These are phyloP conservation scores for Cheilosia vernalis DNA, from an alignment of 2,888 invertebrate genomes.

Conservation along the genomic window DNA sequence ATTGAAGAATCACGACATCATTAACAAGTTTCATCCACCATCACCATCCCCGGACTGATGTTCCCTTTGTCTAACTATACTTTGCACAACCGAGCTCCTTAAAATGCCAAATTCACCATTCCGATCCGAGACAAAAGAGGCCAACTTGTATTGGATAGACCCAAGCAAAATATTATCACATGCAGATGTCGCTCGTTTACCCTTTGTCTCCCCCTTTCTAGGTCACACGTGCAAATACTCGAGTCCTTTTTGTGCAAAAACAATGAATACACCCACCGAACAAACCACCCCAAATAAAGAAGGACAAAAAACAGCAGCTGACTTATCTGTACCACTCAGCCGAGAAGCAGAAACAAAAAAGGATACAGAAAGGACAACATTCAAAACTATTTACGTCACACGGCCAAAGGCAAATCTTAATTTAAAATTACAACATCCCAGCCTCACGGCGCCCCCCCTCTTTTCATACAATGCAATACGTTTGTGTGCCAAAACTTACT, in stretches of 20 bases:
- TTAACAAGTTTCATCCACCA: constrained; percentile 59
- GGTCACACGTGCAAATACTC: constrained; percentile 69
- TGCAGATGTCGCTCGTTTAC: constrained; percentile 71
- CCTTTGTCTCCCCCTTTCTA: constrained; percentile 67
- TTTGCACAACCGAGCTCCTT: constrained; percentile 19
- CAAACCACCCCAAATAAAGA: constrained; percentile 25
- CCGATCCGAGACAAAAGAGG: constrained; percentile 15
- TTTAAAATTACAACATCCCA: constrained; percentile 35
- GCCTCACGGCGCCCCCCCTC: background rate
- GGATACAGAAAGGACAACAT: constrained; percentile 60
- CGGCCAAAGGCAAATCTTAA: constrained; percentile 42
- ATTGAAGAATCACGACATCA: constrained; percentile 67
- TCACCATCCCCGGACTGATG: background rate
- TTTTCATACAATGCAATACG: constrained; percentile 25
- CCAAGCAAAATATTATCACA: constrained; percentile 62
- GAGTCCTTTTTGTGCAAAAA: constrained; percentile 35
- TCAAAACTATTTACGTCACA: constrained; percentile 71
- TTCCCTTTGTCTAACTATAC: constrained; percentile 54
- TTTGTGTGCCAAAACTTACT: constrained; percentile 65
- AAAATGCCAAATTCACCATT: constrained; percentile 16
- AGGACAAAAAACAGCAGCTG: constrained; percentile 53
- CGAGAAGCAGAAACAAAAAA: constrained; percentile 43
- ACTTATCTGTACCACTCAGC: constrained; percentile 56
- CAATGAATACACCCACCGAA: constrained; percentile 57
- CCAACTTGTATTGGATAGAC: constrained; percentile 19